Evolutionary conservation across 1,140 invertebrate genomes (phyloP), one percentile per base, ranked within the genome.

Genomic region (Musca vetustissima): DNA sequence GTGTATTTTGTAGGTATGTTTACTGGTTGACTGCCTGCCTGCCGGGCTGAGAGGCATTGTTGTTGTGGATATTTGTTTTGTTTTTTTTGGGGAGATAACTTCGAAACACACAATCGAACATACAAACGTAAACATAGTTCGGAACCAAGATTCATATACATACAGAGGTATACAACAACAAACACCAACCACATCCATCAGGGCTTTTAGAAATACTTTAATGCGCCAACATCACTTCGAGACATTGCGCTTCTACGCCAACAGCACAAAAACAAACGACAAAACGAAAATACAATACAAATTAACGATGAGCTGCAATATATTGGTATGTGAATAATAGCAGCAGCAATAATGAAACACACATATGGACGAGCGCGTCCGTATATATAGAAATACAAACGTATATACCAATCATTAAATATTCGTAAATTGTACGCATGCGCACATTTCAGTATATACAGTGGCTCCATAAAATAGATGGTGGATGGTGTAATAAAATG

Each of bases 361-460:
- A 55, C 32, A 61, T 55, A 53, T 25, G 24, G 25, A 43, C 36
- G 36, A 43, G 36, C 36, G 6, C 36, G 36, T 43, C 36, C 4
- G 36, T 43, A 43, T 43, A 13, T 9, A 43, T 43, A 11, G 6
- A 13, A 8, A 43, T 43, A 43, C 4, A 43, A 8, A 13, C 11
- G 4, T 43, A 43, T 43, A 57, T 28, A 57, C 19, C 17, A 14
- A 43, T 43, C n/a, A 61, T 61, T 61, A 19, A 61, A 61, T 61
- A 61, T 61, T 61, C 57, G 57, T 61, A 61, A 61, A 61, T 36
- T 61, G 28, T 61, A 61, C 57, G 57, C 28, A 61, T 36, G 57
- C 28, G 28, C 57, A 19, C 49, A 52, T 22, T 9, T 19, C 21
- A 24, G 28, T 61, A 32, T 32, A 9, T 32, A 32, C 28, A 32